Evolutionary conservation across 1,140 invertebrate genomes (phyloP).

Genomic region (Drosophila repleta): DNA sequence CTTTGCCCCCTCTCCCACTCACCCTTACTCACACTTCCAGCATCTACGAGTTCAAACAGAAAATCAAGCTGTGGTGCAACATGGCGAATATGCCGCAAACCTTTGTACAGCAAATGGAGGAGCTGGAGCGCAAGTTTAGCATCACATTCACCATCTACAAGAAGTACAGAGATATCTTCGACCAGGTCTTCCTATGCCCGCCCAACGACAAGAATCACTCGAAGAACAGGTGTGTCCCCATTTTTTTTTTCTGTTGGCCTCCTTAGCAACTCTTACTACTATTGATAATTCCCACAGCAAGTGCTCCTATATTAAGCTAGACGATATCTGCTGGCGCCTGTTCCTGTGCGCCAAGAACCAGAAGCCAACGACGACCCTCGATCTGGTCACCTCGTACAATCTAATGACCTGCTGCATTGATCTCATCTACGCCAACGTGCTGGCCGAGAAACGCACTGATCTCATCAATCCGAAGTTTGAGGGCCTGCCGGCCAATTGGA

Average conservation of each 20-base stretch:
- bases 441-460: constrained; percentile 92
- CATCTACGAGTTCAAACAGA: constrained; percentile 97
- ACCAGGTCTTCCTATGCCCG: constrained; percentile 89
- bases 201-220: constrained; percentile 88
- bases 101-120: constrained; percentile 93
- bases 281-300: constrained; percentile 84
- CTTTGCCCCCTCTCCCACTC: no score
- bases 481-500: constrained; percentile 91
- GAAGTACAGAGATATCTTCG: constrained; percentile 95
- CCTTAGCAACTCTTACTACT: no score
- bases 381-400: constrained; percentile 97
- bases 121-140: constrained; percentile 95
- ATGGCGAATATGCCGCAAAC: constrained; percentile 95
- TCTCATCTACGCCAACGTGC: constrained; percentile 94
- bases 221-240: constrained; percentile 85
- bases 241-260: not conserved
- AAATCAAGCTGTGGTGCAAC: constrained; percentile 97
- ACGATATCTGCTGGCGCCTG: constrained; percentile 96
- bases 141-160: constrained; percentile 97
- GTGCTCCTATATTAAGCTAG: constrained; percentile 90
- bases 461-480: constrained; percentile 93
- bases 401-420: constrained; percentile 95
- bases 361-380: constrained; percentile 92
- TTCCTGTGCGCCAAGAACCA: constrained; percentile 96
- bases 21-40: constrained; percentile 83